Conservation (phyloP, 2,888 invertebrate genomes). For the Altica lythri region DNA sequence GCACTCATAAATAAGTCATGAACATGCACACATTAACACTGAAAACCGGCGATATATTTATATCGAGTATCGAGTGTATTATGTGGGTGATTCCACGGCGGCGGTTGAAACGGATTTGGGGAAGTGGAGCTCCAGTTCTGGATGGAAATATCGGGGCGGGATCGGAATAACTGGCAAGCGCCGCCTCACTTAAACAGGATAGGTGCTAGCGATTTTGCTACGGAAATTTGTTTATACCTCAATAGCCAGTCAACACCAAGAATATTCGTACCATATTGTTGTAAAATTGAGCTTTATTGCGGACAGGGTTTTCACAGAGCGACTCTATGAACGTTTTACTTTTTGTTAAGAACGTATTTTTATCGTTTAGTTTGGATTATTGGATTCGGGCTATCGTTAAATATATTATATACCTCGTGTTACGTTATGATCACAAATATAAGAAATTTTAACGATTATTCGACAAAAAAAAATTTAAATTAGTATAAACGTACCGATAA, state of each 20-base stretch:
- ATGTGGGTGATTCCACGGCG: constrained; percentile 47
- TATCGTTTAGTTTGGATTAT: constrained; percentile 18
- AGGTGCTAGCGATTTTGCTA: constrained; percentile 51
- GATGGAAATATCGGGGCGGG: constrained; percentile 53
- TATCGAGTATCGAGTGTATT: too few species aligned
- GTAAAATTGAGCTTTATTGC: constrained; percentile 43
- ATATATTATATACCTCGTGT: constrained; percentile 7
- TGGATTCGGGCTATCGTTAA: constrained; percentile 12
- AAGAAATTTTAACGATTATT: too few species aligned
- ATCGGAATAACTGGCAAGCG: constrained; percentile 50
- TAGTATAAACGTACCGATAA: too few species aligned
- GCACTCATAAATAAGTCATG: constrained; percentile 20
- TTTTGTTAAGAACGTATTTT: constrained; percentile 38
- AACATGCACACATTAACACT: too few species aligned
- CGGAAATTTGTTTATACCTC: constrained; percentile 58
- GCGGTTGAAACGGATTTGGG: constrained; percentile 59
- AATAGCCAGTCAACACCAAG: constrained; percentile 53
- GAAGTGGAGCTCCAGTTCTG: constrained; percentile 52
- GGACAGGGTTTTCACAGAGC: constrained; percentile 35
- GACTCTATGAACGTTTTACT: constrained; percentile 31
- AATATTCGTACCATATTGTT: constrained; percentile 52
- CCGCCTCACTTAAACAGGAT: constrained; percentile 51
- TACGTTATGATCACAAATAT: too few species aligned
- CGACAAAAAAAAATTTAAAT: too few species aligned
- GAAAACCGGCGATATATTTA: too few species aligned